Evolutionary conservation across 2,113 vertebrate genomes (phyloP).

Genomic region (Dicentrarchus labrax): DNA sequence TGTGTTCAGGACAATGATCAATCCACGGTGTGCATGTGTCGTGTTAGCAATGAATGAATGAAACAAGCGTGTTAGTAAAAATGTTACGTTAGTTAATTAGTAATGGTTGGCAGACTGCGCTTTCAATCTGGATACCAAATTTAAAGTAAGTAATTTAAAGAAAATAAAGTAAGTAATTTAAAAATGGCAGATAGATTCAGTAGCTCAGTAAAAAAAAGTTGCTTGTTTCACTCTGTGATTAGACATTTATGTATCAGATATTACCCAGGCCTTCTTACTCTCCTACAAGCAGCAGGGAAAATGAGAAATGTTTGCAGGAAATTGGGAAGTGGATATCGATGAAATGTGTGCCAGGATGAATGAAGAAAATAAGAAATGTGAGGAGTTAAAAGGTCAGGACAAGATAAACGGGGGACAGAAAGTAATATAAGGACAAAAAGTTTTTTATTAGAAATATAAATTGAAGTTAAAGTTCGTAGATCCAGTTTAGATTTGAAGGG

Average conservation of each 20-base stretch:
- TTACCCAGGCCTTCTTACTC: neutral
- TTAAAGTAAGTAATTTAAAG: neutral
- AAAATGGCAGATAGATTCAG: neutral
- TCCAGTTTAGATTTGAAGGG: constrained; percentile 14
- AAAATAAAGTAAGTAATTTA: neutral
- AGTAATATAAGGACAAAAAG: neutral
- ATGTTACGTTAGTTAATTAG: neutral
- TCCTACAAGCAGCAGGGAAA: constrained; percentile 5
- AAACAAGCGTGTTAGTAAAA: neutral
- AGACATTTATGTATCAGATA: constrained; percentile 7
- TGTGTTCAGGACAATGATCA: neutral
- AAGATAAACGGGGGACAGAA: constrained; percentile 20
- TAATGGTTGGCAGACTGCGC: neutral
- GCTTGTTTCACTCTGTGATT: neutral
- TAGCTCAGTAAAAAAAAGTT: constrained; percentile 16
- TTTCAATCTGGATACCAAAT: neutral
- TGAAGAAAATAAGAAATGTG: constrained; percentile 6
- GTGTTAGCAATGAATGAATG: neutral
- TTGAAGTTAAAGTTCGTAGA: neutral
- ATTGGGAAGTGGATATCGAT: constrained; percentile 21
- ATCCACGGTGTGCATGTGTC: neutral
- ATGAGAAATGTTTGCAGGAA: constrained; percentile 42
- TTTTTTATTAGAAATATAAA: neutral
- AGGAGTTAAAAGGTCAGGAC: neutral
- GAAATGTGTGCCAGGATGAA: constrained; percentile 10